Conservation (phyloP, 1,140 invertebrate genomes). For the Cydia strobilella region DNA sequence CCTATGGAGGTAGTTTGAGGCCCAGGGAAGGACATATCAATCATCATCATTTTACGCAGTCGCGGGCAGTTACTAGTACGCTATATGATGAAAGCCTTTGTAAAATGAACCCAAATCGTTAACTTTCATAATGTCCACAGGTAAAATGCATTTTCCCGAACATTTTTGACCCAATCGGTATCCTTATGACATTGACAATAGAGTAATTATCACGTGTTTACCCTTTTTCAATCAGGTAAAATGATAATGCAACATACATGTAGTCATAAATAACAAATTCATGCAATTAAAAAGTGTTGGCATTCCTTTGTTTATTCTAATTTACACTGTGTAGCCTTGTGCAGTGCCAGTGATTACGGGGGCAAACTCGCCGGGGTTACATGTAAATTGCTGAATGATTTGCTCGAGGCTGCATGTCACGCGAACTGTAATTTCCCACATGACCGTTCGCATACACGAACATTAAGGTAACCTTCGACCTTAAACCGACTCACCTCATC, state of each 20-base stretch:
- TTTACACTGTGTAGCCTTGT: constrained; percentile 20
- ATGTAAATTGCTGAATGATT: constrained; percentile 48
- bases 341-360: constrained; percentile 26
- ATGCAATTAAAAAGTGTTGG: constrained; percentile 33
- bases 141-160: too few relatives aligned
- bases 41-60: too few relatives aligned
- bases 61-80: too few relatives aligned
- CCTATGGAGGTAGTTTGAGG: too few relatives aligned
- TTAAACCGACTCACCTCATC: constrained; percentile 71
- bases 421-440: constrained; percentile 58
- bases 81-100: too few relatives aligned
- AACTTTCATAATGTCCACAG: too few relatives aligned
- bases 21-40: too few relatives aligned
- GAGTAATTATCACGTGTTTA: not conserved
- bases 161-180: not conserved
- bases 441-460: constrained; percentile 45
- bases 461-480: constrained; percentile 64
- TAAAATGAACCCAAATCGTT: too few relatives aligned
- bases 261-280: constrained; percentile 7
- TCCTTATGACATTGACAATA: not conserved
- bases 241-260: constrained; percentile 9
- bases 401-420: constrained; percentile 44
- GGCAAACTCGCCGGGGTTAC: constrained; percentile 26
- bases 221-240: not conserved
- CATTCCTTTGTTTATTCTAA: constrained; percentile 33